Conservation (phyloP, 2,797 vertebrate species). For the Etheostoma nigrum region DNA sequence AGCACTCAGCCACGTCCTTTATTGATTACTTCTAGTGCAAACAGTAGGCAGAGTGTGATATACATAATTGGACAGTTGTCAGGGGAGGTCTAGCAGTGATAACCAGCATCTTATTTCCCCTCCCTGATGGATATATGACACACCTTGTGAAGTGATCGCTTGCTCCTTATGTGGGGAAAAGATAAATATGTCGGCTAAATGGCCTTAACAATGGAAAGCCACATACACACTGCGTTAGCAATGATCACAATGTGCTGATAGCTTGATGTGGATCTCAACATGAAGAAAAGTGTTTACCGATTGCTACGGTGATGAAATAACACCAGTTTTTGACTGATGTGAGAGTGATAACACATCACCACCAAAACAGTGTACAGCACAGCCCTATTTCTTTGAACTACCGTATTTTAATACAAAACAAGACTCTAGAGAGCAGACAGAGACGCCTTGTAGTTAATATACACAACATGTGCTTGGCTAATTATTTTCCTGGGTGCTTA, state of each 20-base stretch:
- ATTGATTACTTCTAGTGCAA: conserved; percentile 99
- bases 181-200: conserved; percentile 37
- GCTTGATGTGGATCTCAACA: conserved; percentile 34
- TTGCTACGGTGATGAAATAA: conserved; percentile 46
- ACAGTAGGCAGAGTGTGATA: conserved; percentile 97
- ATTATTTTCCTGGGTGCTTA: conserved; percentile 66
- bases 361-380: conserved; percentile 21
- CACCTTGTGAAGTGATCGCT: conserved; percentile 90
- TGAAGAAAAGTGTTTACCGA: conserved; percentile 24
- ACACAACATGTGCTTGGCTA: conserved; percentile 62
- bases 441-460: conserved; percentile 55
- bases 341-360: conserved; percentile 24
- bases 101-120: conserved; percentile 86
- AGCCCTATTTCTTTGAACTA: conserved; percentile 50
- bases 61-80: conserved; percentile 99
- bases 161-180: conserved; percentile 42
- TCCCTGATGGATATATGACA: conserved; percentile 84
- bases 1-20: conserved; percentile 98
- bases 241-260: conserved; percentile 8
- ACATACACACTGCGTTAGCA: conserved; percentile 28
- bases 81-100: conserved; percentile 91
- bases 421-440: conserved; percentile 52
- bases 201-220: conserved; percentile 33
- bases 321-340: conserved; percentile 41
- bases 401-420: conserved; percentile 39